A percentile compares a stretch with the other conserved stretches of the same genome.
Evolutionary conservation across 37 sponge, comb jelly and placozoan species (phyloP).

Genomic region (Cladorhizidae sp.): DNA sequence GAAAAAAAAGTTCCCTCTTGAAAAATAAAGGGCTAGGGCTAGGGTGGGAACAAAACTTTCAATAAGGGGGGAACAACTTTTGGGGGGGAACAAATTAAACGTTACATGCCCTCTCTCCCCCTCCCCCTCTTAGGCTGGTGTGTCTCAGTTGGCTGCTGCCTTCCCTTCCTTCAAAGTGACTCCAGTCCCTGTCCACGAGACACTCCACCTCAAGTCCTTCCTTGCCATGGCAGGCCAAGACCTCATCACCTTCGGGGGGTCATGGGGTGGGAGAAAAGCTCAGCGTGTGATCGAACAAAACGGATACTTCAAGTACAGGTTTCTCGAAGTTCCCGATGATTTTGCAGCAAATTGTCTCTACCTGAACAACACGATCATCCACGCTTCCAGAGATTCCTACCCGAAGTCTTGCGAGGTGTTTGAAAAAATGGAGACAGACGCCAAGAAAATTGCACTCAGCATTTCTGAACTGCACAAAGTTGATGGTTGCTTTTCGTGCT

Average conservation of each 20-base stretch:
- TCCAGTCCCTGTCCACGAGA: conserved; percentile 29
- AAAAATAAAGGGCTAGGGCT: too few relatives aligned
- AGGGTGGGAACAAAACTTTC: too few relatives aligned
- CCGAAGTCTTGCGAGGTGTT: conserved; percentile 63
- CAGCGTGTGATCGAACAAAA: conserved; percentile 53
- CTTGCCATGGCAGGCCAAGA: conserved; percentile 72
- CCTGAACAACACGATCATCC: conserved; percentile 69
- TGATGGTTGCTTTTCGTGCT: conserved; percentile 79
- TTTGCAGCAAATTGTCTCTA: conserved; percentile 80
- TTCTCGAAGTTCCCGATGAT: conserved; percentile 50
- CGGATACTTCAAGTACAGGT: conserved; percentile 58
- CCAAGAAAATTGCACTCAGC: conserved; percentile 43
- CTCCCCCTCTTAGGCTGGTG: conserved; percentile 38
- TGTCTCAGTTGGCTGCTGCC: conserved; percentile 50
- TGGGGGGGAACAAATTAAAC: too few relatives aligned
- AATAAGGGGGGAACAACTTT: too few relatives aligned
- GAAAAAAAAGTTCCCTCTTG: too few relatives aligned
- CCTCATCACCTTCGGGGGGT: conserved; percentile 63
- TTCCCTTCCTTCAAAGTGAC: conserved; percentile 66
- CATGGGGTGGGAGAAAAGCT: conserved; percentile 43
- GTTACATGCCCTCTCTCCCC: too few relatives aligned
- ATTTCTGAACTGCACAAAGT: conserved; percentile 72
- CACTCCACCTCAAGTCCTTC: conserved; percentile 84
- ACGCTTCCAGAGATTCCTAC: conserved; percentile 54
- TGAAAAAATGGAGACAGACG: conserved; percentile 5